Evolutionary conservation across 2,113 vertebrate genomes (phyloP).

Genomic region (Polyodon spathula): DNA sequence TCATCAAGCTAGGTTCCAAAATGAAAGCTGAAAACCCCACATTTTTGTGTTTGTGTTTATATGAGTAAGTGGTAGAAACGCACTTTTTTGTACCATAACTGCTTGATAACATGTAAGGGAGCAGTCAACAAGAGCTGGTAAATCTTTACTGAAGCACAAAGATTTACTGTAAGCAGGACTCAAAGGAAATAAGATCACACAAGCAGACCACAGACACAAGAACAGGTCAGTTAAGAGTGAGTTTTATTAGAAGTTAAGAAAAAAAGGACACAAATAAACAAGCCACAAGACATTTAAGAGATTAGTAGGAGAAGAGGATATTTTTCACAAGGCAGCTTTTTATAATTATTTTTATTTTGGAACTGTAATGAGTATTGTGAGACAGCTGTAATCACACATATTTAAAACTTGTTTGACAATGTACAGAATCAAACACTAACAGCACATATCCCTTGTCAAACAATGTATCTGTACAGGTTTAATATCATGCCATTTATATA

Average conservation of each 20-base stretch:
- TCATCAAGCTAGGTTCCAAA: too few species aligned
- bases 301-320: constrained; percentile 72
- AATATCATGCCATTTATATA: constrained; percentile 50
- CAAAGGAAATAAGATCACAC: constrained; percentile 25
- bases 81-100: too few species aligned
- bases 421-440: constrained; percentile 5
- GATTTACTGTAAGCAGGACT: constrained; percentile 4
- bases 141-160: constrained; percentile 4
- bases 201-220: constrained; percentile 60
- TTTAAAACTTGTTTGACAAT: constrained; percentile 7
- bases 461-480: constrained; percentile 37
- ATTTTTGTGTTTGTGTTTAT: too few species aligned
- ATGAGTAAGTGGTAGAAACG: too few species aligned
- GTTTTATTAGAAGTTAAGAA: constrained; percentile 94
- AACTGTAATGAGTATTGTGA: not conserved
- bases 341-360: not conserved
- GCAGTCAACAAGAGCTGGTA: too few species aligned
- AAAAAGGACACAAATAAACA: constrained; percentile 77
- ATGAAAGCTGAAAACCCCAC: too few species aligned
- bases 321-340: constrained; percentile 30
- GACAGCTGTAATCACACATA: not conserved
- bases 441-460: constrained; percentile 9
- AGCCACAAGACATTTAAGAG: constrained; percentile 65
- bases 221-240: constrained; percentile 70
- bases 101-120: too few species aligned